phyloP scores from a whole-genome alignment of 2,113 vertebrate genomes.

The Steatornis caripensis region DNA sequence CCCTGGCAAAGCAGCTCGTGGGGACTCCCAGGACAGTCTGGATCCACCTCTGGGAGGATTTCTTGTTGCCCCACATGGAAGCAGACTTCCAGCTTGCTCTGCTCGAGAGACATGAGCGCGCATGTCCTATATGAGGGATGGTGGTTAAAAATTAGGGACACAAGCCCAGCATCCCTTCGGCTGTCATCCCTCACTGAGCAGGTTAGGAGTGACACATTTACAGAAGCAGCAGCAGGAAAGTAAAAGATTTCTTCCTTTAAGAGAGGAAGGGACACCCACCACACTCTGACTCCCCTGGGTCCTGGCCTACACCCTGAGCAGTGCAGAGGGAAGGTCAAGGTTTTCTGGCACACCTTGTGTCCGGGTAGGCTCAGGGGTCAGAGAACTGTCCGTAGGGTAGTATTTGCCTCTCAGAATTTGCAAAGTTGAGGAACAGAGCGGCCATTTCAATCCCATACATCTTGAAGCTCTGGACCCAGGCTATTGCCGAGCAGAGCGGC shows the following conservation, averaged over 20 bases:
- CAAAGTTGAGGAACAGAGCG: background rate
- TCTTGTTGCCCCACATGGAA: background rate
- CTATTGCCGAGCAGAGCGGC: background rate
- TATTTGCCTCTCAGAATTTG: background rate
- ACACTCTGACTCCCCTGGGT: background rate
- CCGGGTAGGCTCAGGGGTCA: background rate
- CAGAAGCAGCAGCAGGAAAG: background rate
- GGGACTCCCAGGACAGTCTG: background rate
- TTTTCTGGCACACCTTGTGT: background rate
- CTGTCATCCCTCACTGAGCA: background rate
- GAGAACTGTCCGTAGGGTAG: background rate
- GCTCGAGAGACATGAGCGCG: background rate
- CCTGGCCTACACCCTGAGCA: background rate
- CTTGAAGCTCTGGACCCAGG: background rate
- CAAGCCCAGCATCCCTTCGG: accelerated
- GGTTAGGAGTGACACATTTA: accelerated
- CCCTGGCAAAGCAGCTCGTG: background rate
- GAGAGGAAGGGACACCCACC: background rate
- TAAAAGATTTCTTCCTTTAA: background rate
- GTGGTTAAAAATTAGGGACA: background rate
- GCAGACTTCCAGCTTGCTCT: background rate
- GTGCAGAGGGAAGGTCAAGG: background rate
- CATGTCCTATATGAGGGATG: accelerated
- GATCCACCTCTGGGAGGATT: accelerated
- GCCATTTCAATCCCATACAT: background rate